Base-by-base conservation (phyloP, 1,140 invertebrate species). In the Rhysida immarginata region DNA sequence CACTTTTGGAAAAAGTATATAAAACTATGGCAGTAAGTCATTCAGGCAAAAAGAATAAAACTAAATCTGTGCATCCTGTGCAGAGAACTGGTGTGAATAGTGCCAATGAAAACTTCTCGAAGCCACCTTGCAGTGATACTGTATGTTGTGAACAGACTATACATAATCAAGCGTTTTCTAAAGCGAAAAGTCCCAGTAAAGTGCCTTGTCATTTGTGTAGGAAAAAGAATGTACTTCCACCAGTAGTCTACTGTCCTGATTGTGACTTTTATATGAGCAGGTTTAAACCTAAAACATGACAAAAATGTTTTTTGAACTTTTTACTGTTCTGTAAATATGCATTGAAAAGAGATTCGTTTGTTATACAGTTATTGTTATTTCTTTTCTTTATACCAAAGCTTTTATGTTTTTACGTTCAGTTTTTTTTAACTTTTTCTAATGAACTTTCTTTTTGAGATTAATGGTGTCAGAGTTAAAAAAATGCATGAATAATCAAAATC, bases 251-350 rank as follows among this genome's bases (percentile, higher is more conserved):
- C 66, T 93, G 88, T 70, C 75, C 81, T 16, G 87, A 91, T 67
- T 93, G 88, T 70, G 85, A 90, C 65, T 90, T 85, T 74, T 93
- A 93, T 64, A 85, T 93, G 83, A 87, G 87, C 26, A 77, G 84
- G 62, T 89, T 88, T 59, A 64, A 63, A 50, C 66, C 66, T 18
- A 65, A 64, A 50, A 24, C n/a, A n/a, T n/a, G n/a, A n/a, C n/a
- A n/a, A n/a, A n/a, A n/a, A n/a, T n/a, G n/a, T n/a, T n/a, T n/a
- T n/a, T n/a, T n/a, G n/a, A n/a, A n/a, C n/a, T n/a, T n/a, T n/a
- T n/a, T n/a, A n/a, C n/a, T n/a, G n/a, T n/a, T n/a, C n/a, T n/a
- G n/a, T n/a, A n/a, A n/a, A n/a, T n/a, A n/a, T n/a, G n/a, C n/a
- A n/a, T n/a, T n/a, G n/a, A n/a, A n/a, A n/a, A n/a, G n/a, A n/a